Evolutionary conservation across 1,140 invertebrate genomes (phyloP), one percentile per base, ranked within the genome.

Genomic region (Magallana angulata): DNA sequence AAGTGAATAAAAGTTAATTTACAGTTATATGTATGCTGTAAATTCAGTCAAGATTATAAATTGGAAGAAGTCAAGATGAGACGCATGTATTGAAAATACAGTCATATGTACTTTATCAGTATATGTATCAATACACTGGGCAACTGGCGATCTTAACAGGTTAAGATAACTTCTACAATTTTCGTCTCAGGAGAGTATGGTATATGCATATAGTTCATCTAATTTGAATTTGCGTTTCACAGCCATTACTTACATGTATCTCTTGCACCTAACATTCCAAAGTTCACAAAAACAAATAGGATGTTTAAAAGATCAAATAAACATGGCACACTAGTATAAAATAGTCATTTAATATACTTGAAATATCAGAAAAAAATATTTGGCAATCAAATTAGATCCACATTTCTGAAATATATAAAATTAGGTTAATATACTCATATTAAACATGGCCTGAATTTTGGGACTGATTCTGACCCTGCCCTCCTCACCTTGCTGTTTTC

Each of bases 401-500:
- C 24, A 24, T 24, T 24, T 24, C 24, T 62, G 14, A 16, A 24
- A 24, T 24, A 24, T 24, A 24, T 62, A 4, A 62, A 62, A 62
- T 62, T 62, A 62, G 8, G 60, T 62, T n/a, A 1, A 62, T 12
- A 62, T 62, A 14, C n/a, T 62, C 36, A 12, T 11, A 62, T 12
- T 62, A 12, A 62, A 62, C 12, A 6, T 12, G 24, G 24, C 24
- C 24, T 24, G 5, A 62, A 16, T 12, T 62, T 62, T 62, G 14
- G 6, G n/a, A 62, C n/a, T 62, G 8, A 62, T 12, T 62, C 0
- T 6, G 1, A 62, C 9, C 3, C 12, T 76, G 9, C 8, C 18
- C 68, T 36, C 18, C 81, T 88, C 91, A 94, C 93, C 90, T 94
- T 94, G 18, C 92, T 91, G 59, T 88, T 64, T 82, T 93, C 91